Percentiles rank a stretch among this genome's conserved stretches.
These are phyloP conservation scores for Paramuricea clavata DNA, from an alignment of 92 coral and sea anemone species.

Conservation along the genomic window DNA sequence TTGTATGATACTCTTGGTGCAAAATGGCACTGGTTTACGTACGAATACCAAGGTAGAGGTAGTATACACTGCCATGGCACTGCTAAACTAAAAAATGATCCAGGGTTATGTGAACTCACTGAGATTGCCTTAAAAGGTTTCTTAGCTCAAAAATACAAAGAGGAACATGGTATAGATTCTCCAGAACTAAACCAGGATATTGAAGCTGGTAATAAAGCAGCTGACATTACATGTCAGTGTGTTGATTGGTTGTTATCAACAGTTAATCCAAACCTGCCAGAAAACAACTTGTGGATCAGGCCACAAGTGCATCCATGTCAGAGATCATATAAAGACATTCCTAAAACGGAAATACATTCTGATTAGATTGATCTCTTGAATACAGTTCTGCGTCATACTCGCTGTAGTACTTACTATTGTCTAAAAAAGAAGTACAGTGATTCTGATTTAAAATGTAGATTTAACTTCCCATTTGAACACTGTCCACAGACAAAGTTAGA, in stretches of 20 bases:
- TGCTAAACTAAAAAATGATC: slow-evolving; percentile 27
- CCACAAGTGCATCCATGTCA: slow-evolving; percentile 74
- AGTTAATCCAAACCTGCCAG: slow-evolving; percentile 73
- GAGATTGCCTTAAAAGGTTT: slow-evolving; percentile 56
- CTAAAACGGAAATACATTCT: slow-evolving; percentile 51
- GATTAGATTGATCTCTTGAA: slow-evolving; percentile 69
- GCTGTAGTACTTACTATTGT: slow-evolving; percentile 71
- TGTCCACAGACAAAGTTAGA: slow-evolving; percentile 47
- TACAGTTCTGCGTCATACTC: slow-evolving; percentile 67
- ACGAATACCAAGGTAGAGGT: no score
- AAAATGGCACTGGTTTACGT: slow-evolving; percentile 18
- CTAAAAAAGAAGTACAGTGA: slow-evolving; percentile 67
- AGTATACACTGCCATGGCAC: no score
- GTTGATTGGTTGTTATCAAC: slow-evolving; percentile 22
- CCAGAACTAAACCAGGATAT: slow-evolving; percentile 65
- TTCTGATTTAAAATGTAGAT: slow-evolving; percentile 67
- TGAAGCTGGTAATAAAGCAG: slow-evolving; percentile 60
- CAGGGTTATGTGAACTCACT: slow-evolving; percentile 51
- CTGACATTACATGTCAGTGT: slow-evolving; percentile 42
- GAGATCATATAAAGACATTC: slow-evolving; percentile 49
- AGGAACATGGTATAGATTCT: slow-evolving; percentile 52
- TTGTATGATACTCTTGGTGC: not conserved
- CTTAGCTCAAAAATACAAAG: slow-evolving; percentile 46
- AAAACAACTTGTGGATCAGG: slow-evolving; percentile 60
- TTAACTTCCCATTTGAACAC: slow-evolving; percentile 63